Conservation (phyloP, 2,113 vertebrate species). For the Cyprinodon variegatus region DNA sequence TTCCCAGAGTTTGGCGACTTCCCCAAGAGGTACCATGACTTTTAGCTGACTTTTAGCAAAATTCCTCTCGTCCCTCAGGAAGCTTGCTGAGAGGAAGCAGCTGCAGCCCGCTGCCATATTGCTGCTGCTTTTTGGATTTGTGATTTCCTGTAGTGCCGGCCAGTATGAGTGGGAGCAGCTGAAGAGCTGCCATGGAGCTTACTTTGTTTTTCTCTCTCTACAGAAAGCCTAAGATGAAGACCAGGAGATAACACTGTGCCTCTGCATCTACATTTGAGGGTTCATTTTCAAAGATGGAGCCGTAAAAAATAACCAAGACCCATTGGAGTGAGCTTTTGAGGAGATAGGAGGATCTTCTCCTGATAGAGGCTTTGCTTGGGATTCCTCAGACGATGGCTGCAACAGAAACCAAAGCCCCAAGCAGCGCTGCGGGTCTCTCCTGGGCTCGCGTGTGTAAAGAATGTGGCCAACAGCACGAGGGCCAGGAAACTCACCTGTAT, state of each 20-base stretch:
- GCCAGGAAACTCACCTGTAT: slow-evolving; percentile 87
- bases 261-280: slow-evolving; percentile 26
- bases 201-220: slow-evolving; percentile 62
- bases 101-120: slow-evolving; percentile 73
- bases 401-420: slow-evolving; percentile 73
- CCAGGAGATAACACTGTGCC: slow-evolving; percentile 40
- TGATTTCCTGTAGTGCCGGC: slow-evolving; percentile 80
- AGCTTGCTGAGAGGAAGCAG: slow-evolving; percentile 78
- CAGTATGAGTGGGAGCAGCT: slow-evolving; percentile 46
- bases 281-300: slow-evolving; percentile 18
- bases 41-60: slow-evolving; percentile 63
- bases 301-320: slow-evolving; percentile 9
- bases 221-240: slow-evolving; percentile 70
- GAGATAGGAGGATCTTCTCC: slow-evolving; percentile 37
- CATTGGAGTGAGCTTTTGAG: slow-evolving; percentile 15
- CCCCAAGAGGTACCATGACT: slow-evolving; percentile 52
- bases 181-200: slow-evolving; percentile 37
- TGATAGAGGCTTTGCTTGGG: slow-evolving; percentile 30
- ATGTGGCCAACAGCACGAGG: slow-evolving; percentile 87
- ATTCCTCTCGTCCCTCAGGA: slow-evolving; percentile 77
- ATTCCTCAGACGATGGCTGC: slow-evolving; percentile 64
- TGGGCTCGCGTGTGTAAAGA: slow-evolving; percentile 84
- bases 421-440: slow-evolving; percentile 19
- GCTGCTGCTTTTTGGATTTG: slow-evolving; percentile 75
- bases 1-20: slow-evolving; percentile 67